These are phyloP conservation scores for Lasioglossum lativentre DNA, from an alignment of 2,888 invertebrate species.

Conservation along the genomic window DNA sequence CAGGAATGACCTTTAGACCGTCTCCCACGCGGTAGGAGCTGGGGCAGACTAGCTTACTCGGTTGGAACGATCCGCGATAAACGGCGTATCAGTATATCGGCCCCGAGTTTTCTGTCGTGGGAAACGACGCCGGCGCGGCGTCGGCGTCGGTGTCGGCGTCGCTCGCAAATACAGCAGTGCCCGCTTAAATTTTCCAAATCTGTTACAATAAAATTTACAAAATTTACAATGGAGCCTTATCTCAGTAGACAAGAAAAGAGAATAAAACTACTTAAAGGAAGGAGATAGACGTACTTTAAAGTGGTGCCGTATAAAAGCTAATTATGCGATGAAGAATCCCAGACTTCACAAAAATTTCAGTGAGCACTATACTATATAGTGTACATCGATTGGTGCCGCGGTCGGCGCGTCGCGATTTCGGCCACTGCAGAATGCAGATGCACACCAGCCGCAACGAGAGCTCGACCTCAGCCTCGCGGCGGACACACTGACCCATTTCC, in stretches of 20 bases:
- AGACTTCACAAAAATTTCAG: neutral
- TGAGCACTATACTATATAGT: neutral
- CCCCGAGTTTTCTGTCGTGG: slow-evolving; percentile 13
- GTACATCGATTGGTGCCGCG: slow-evolving; percentile 50
- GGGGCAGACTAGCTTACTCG: neutral
- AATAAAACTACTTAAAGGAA: too few relatives aligned
- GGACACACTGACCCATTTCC: slow-evolving; percentile 55
- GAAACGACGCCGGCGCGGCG: neutral
- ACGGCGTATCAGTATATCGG: neutral
- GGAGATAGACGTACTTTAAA: too few relatives aligned
- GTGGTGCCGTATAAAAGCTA: neutral
- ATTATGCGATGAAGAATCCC: neutral
- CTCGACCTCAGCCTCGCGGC: slow-evolving; percentile 45
- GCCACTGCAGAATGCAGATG: slow-evolving; percentile 58
- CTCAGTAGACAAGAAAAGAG: neutral
- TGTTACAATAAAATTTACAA: neutral
- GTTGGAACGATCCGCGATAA: slow-evolving; percentile 22
- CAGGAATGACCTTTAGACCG: slow-evolving; percentile 1
- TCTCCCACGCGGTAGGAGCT: slow-evolving; percentile 6
- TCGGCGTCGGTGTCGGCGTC: too few relatives aligned
- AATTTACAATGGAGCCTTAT: neutral
- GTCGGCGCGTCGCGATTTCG: slow-evolving; percentile 30
- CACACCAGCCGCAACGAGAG: slow-evolving; percentile 40
- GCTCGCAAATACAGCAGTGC: neutral
- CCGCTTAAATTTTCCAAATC: neutral